Percentiles rank a stretch among this genome's conserved stretches.
phyloP scores from a whole-genome alignment of 1,140 invertebrate species.

The Pseudobourletiella spinata region DNA sequence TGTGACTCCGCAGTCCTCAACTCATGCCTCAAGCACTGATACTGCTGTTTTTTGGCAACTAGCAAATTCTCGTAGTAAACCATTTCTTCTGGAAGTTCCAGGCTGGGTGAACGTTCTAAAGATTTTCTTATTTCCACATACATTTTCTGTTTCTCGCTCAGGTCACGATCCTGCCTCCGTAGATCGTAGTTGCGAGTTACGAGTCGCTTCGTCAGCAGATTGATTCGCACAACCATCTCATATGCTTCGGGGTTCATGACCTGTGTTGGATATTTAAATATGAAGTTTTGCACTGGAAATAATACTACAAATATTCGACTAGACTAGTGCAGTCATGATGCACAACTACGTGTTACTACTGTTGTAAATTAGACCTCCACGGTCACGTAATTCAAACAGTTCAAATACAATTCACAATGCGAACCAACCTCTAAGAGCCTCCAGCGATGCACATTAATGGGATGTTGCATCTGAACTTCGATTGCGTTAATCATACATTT shows the following conservation, averaged over 20 bases:
- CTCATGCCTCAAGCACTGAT: slow-evolving; percentile 11
- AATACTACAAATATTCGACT: neutral
- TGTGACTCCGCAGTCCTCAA: slow-evolving; percentile 18
- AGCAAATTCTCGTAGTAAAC: slow-evolving; percentile 14
- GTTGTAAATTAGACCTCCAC: neutral
- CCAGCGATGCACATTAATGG: slow-evolving; percentile 34
- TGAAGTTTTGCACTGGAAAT: neutral
- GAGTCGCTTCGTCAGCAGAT: slow-evolving; percentile 24
- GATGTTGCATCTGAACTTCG: slow-evolving; percentile 13
- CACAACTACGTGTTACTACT: neutral
- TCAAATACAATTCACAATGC: neutral
- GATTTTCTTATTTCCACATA: slow-evolving; percentile 16
- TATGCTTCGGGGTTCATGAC: slow-evolving; percentile 27
- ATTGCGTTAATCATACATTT: slow-evolving; percentile 29
- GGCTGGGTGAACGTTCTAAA: slow-evolving; percentile 11
- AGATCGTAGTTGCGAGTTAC: slow-evolving; percentile 21
- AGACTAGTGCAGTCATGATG: neutral
- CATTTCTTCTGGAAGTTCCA: slow-evolving; percentile 29
- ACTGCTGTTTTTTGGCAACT: slow-evolving; percentile 14
- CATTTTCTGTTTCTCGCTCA: slow-evolving; percentile 24
- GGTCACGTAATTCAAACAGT: neutral
- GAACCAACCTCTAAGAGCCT: slow-evolving; percentile 22
- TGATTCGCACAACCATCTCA: slow-evolving; percentile 22
- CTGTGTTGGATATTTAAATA: neutral
- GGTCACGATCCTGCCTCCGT: neutral